Base-by-base conservation (phyloP, 2,888 invertebrate genomes). In the Fissipunctia ypsillon region DNA sequence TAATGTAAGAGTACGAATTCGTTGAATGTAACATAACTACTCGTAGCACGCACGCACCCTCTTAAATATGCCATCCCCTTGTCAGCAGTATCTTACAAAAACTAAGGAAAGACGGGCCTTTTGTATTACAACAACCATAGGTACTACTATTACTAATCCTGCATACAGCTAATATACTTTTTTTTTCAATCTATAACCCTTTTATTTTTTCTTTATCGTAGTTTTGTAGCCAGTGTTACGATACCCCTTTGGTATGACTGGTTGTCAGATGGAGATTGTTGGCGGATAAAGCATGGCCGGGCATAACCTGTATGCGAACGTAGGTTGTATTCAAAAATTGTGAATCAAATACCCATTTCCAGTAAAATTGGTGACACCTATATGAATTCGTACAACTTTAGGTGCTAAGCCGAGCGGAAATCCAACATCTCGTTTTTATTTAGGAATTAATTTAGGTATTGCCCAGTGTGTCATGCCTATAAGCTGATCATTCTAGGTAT, bases 61-160 rank as follows among this genome's bases (percentile, higher is more conserved):
- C 56, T 48, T 70, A 50, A 50, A 77, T 61, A 48, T 76, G 69
- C 41, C 60, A 61, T 6, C 35, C 70, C 56, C 57, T 70, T 43
- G 35, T 77, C 76, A 63, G 61, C 56, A 50, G 70, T 63, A 69
- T 41, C 31, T 63, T 63, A n/a, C 41, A 56, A 69, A 28, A 70
- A 77, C 31, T 35, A 19, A 19, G 25, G 69, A 35, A 35, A 61
- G 19, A 43, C 12, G n/a, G 48, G 14, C 28, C 28, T 43, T 76
- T 56, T 76, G 48, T 61, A 6, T 54, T 69, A 19, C 38, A 60
- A 61, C 16, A 7, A 1, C 22, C 22, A 16, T 43, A 25, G 3
- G 10, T 25, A 35, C 25, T 28, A 45, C 22, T 9, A n/a, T 35
- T 35, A 35, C 25, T 28, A 54, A 54, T 35, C 10, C 2, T 35